Base-by-base conservation (phyloP, 2,113 vertebrate genomes). In the Tamias sibiricus region DNA sequence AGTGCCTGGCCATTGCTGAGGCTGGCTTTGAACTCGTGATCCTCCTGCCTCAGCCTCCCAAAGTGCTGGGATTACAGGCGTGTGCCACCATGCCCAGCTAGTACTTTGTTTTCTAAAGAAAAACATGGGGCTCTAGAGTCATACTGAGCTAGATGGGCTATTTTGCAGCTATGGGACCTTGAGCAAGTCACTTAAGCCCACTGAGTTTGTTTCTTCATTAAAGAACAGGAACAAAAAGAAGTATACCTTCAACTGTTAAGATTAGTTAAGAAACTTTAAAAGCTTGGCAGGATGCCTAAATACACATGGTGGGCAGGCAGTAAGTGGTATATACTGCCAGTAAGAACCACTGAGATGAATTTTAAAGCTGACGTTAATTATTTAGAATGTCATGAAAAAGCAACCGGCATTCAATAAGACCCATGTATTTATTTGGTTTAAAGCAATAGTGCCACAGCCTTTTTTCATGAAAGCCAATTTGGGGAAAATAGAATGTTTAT, bases 341-440 rank as follows among this genome's bases (percentile, higher is more conserved):
- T 22, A 49, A 71, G 37, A 91, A 79, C 54, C 79, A 71, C 0
- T 47, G 40, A 54, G 44, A 30, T 62, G 64, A 96, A 42, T 76
- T n/a, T n/a, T 42, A 91, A 72, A 82, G 17, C 57, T 86, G 74
- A 91, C 11, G 85, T 69, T 32, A 59, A 91, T 82, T 86, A 82
- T 77, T 91, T 49, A 95, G 37, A 83, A 87, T 10, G 35, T 40
- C 87, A 82, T 84, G 20, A 66, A 94, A 90, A 11, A 90, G 75
- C 40, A 95, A 77, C 16, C 28, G 42, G 68, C 40, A 88, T 49
- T 95, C 71, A 92, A 0, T 6, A 91, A 88, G 62, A 86, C 10
- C 49, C 54, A 80, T 47, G 2, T 35, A 79, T 28, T 84, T 77
- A 90, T 64, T 54, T 93, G 44, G 68, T 68, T 96, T 90, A 95